Conservation (phyloP, 2,113 vertebrate genomes). For the Scolopax mira region DNA sequence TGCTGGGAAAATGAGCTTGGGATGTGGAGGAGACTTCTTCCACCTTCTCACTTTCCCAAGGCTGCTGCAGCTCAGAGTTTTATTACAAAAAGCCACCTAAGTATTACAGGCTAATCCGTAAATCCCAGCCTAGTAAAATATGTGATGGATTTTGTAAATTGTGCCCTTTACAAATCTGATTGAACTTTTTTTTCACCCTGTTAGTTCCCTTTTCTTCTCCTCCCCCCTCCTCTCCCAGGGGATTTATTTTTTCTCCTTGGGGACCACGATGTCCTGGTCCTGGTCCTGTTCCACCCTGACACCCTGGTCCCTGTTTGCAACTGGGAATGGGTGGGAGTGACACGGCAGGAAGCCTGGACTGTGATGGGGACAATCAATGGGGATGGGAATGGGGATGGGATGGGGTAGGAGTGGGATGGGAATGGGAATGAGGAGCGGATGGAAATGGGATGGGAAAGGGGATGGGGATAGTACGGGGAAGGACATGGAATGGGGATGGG, state of each 20-base stretch:
- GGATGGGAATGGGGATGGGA: background rate
- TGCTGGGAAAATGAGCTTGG: constrained; percentile 63
- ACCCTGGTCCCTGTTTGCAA: too few species aligned
- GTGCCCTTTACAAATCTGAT: constrained; percentile 87
- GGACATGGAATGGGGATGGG: background rate
- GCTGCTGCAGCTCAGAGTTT: constrained; percentile 74
- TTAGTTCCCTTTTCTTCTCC: background rate
- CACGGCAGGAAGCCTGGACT: background rate
- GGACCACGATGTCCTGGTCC: fast-evolving
- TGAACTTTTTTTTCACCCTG: constrained; percentile 69
- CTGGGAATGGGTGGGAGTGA: background rate
- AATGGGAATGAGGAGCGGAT: too few species aligned
- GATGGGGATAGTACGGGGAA: too few species aligned
- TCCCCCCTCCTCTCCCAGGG: background rate
- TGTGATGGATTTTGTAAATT: constrained; percentile 88
- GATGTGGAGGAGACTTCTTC: constrained; percentile 63
- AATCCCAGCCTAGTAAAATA: constrained; percentile 82
- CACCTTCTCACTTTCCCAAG: constrained; percentile 73
- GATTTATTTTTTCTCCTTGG: background rate
- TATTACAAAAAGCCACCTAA: constrained; percentile 83
- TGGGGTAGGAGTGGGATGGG: background rate
- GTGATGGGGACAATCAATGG: fast-evolving
- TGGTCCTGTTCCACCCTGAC: background rate
- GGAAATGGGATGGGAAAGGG: too few species aligned
- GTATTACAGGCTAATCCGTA: constrained; percentile 85